Evolutionary conservation across 35 echinoderm and acorn worm species (phyloP).

Genomic region (Hemicentrotus pulcherrimus): DNA sequence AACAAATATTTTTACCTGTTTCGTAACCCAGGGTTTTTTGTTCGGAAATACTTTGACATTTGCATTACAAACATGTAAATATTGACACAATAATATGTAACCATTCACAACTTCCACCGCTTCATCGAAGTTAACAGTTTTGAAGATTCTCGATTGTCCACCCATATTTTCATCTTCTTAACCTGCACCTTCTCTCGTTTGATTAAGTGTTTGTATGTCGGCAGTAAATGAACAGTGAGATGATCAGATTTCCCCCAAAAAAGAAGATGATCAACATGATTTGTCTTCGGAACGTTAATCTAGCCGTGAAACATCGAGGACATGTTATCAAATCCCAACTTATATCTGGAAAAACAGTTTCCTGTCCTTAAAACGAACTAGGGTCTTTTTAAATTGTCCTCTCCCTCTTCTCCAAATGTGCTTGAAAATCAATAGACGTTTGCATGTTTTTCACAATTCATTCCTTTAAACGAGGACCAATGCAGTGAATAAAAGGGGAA

Average conservation of each 20-base stretch:
- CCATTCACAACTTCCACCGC: not conserved
- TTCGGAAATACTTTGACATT: not conserved
- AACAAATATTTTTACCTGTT: not conserved
- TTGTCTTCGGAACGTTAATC: no score
- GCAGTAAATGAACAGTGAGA: not conserved
- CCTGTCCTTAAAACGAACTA: no score
- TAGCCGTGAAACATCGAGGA: no score
- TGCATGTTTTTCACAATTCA: no score
- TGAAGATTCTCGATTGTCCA: not conserved
- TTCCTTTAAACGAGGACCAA: no score
- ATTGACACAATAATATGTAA: not conserved
- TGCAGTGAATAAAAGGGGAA: no score
- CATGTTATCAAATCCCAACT: no score
- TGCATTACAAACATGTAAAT: not conserved
- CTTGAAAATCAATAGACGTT: no score
- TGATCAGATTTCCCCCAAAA: not conserved
- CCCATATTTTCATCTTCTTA: not conserved
- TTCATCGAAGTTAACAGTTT: not conserved
- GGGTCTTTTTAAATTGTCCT: no score
- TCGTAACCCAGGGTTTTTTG: not conserved
- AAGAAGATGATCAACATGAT: no score
- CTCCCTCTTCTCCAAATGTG: no score
- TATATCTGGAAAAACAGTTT: no score
- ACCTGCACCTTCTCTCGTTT: not conserved
- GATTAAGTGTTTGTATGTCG: not conserved